Base-by-base conservation (phyloP, 2,113 vertebrate genomes). In the Vombatus ursinus region DNA sequence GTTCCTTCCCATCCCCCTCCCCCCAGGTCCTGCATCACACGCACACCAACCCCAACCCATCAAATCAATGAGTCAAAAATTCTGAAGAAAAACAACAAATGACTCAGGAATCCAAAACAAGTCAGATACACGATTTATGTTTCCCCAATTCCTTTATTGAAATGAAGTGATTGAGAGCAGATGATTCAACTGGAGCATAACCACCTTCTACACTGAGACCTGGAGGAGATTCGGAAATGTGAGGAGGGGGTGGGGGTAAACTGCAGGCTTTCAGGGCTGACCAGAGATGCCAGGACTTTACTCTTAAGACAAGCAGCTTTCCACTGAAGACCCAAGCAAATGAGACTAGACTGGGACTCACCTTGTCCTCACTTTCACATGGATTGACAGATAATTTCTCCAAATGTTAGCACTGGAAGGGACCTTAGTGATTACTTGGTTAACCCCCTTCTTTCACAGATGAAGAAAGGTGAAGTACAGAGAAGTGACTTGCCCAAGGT, bases 51-150 rank as follows among this genome's bases (percentile, higher is more conserved):
- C 96, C 97, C 98, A 97, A 97, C 91, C 95, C 97, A 98, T 98
- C 97, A 98, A 98, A 97, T 97, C 98, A 98, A 97, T 98, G 98
- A 98, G 97, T 98, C 98, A 98, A 98, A 98, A 98, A 97, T 98
- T 98, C 97, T 97, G 97, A 98, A 98, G 98, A 98, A 98, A 98
- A 98, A 98, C 98, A 98, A 98, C 96, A 95, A 97, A 97, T 97
- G 98, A 98, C 98, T 93, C 54, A 95, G 52, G 23, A 96, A 84
- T 98, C 97, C 93, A 96, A 95, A 98, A 97, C 96, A 96, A 96
- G 16, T 95, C 97, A 98, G 92, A 96, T 96, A 97, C 97, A 96
- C 97, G 97, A 98, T 97, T 97, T 98, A 61, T 97, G 90, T 96
- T 97, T 96, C 96, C 95, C 97, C 96, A 98, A 97, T 97, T 96